A percentile compares a stretch with the other conserved stretches of the same genome.
These are phyloP conservation scores for Scrobipalpa atriplicella DNA, from an alignment of 2,888 invertebrate species.

Conservation along the genomic window DNA sequence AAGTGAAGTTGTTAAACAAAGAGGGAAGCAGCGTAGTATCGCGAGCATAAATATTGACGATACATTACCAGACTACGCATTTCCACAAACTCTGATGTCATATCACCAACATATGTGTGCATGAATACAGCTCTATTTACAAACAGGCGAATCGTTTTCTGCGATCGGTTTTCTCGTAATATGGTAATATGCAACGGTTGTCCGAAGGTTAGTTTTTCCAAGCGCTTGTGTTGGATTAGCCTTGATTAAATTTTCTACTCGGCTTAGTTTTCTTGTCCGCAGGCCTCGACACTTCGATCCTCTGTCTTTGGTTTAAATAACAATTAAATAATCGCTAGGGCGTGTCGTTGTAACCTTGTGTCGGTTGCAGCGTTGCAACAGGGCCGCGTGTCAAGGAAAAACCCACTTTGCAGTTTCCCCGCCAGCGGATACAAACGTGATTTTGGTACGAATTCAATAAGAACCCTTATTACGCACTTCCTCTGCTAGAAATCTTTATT, in stretches of 20 bases:
- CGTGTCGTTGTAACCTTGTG: slow-evolving; percentile 79
- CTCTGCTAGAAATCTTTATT: slow-evolving; percentile 18
- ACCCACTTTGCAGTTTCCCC: slow-evolving; percentile 79
- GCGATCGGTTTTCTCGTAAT: neutral
- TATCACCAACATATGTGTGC: slow-evolving; percentile 26
- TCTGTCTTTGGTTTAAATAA: slow-evolving; percentile 73
- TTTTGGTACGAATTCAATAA: slow-evolving; percentile 12
- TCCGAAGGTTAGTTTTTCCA: slow-evolving; percentile 13
- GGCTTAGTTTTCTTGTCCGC: slow-evolving; percentile 46
- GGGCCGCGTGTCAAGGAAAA: slow-evolving; percentile 80
- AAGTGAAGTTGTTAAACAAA: slow-evolving; percentile 24
- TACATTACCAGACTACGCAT: slow-evolving; percentile 16
- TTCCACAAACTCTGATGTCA: slow-evolving; percentile 27
- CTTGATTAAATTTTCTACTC: slow-evolving; percentile 43
- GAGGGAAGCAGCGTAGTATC: slow-evolving; percentile 16
- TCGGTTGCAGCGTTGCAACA: slow-evolving; percentile 78
- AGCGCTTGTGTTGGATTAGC: slow-evolving; percentile 21
- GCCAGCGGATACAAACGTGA: slow-evolving; percentile 61
- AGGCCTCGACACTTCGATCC: slow-evolving; percentile 51
- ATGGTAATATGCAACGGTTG: slow-evolving; percentile 5
- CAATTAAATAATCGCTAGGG: slow-evolving; percentile 81
- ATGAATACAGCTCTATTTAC: slow-evolving; percentile 22
- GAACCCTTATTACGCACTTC: slow-evolving; percentile 19
- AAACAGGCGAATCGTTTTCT: slow-evolving; percentile 9
- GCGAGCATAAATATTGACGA: slow-evolving; percentile 26